These are phyloP conservation scores for Sinocyclocheilus maitianheensis DNA, from an alignment of 2,113 vertebrate species.

Conservation along the genomic window DNA sequence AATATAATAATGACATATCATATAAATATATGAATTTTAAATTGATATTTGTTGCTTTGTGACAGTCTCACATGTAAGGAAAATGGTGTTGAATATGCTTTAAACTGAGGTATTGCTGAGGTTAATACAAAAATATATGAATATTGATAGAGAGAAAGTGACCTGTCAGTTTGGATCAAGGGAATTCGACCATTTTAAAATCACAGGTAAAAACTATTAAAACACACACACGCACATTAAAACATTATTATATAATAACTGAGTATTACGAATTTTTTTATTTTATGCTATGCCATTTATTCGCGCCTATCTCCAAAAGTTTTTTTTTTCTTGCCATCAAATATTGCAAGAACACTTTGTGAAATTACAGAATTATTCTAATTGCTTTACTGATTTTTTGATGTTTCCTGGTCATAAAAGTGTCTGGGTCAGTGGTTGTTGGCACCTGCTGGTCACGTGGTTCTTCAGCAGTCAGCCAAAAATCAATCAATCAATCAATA, in stretches of 20 bases:
- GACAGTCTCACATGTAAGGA: too few species aligned
- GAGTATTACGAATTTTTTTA: too few species aligned
- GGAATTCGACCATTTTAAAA: not conserved
- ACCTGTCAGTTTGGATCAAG: not conserved
- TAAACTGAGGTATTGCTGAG: not conserved
- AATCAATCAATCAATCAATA: not conserved
- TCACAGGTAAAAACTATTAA: too few species aligned
- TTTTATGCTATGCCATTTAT: not conserved
- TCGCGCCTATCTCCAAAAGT: not conserved
- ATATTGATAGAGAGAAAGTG: not conserved
- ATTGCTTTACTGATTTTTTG: not conserved
- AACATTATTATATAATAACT: too few species aligned
- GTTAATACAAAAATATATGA: not conserved
- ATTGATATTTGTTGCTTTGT: too few species aligned
- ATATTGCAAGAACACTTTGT: not conserved
- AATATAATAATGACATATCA: too few species aligned
- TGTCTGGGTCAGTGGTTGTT: not conserved
- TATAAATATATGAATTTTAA: too few species aligned
- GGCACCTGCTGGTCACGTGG: not conserved
- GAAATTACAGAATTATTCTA: not conserved
- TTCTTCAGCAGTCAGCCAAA: not conserved
- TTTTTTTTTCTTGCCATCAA: not conserved
- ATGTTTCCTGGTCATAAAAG: not conserved
- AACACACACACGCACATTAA: too few species aligned
- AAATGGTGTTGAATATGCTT: not conserved